Percentiles rank a stretch among this genome's conserved stretches.
These are phyloP conservation scores for Penaeus chinensis DNA, from an alignment of 1,140 invertebrate species.

Conservation along the genomic window DNA sequence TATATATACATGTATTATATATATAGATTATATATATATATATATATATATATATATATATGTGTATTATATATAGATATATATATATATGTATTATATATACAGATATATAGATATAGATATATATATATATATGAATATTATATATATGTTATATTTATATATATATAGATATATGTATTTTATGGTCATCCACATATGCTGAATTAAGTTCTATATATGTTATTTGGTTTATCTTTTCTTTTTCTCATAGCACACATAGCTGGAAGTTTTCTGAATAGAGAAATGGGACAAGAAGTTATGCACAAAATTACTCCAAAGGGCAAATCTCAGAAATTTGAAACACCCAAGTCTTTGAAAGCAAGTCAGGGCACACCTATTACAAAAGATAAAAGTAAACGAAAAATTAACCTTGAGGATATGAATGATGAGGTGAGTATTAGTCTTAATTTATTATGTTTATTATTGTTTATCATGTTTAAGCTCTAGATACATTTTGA, in stretches of 20 bases:
- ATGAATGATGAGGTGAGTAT: conserved; percentile 43
- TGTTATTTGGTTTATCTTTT: not conserved
- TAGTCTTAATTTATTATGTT: not conserved
- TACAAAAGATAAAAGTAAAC: not conserved
- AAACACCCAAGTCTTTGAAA: not conserved
- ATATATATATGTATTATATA: too few relatives aligned
- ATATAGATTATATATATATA: too few relatives aligned
- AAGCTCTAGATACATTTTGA: not conserved
- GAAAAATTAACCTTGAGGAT: conserved; percentile 22
- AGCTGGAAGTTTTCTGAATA: conserved; percentile 20
- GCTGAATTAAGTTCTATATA: not conserved
- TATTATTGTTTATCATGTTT: not conserved
- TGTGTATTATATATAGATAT: too few relatives aligned
- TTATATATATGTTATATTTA: too few relatives aligned
- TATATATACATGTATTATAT: too few relatives aligned
- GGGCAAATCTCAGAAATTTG: not conserved
- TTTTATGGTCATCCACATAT: not conserved
- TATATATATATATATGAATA: too few relatives aligned
- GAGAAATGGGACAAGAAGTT: not conserved
- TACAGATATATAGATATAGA: too few relatives aligned
- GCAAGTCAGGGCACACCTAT: not conserved
- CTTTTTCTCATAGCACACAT: not conserved
- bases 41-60: too few relatives aligned
- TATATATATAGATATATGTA: too few relatives aligned
- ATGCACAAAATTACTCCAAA: not conserved